A percentile compares a stretch with the other conserved stretches of the same genome.
These are phyloP conservation scores for Spizella passerina DNA, from an alignment of 2,797 vertebrate species.

Conservation along the genomic window DNA sequence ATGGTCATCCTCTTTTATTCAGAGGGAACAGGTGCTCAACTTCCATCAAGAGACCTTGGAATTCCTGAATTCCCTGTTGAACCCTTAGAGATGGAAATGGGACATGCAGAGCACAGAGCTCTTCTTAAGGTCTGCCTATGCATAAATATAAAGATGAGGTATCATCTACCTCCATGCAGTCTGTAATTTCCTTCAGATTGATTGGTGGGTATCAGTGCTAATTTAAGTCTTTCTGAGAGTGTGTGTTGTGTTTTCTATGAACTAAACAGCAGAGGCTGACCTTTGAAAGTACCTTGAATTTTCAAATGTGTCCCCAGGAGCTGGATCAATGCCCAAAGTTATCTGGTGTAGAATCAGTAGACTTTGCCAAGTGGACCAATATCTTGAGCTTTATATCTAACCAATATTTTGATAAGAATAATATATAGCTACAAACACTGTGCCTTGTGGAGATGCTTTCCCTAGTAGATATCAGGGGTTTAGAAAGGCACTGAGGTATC, in stretches of 20 bases:
- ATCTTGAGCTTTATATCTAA: background rate
- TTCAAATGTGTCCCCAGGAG: background rate
- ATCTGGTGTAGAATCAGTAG: background rate
- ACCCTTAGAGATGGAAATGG: slow-evolving; percentile 1
- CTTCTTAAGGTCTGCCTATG: background rate
- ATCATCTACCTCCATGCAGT: background rate
- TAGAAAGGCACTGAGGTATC: background rate
- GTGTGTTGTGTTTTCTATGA: background rate
- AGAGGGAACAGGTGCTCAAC: background rate
- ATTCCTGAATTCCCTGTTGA: background rate
- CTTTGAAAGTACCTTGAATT: background rate
- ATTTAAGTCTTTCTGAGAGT: background rate
- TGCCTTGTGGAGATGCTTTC: background rate
- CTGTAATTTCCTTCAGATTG: slow-evolving; percentile 11
- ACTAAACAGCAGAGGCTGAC: background rate
- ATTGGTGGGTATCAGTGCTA: background rate
- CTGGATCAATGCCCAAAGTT: background rate
- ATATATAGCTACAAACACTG: background rate
- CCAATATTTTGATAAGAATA: background rate
- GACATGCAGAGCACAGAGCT: background rate
- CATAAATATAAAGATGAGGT: background rate
- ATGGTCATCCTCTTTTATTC: background rate
- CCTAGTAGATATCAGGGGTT: background rate
- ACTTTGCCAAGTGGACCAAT: background rate
- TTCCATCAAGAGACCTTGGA: background rate